Evolutionary conservation across 2,888 invertebrate genomes (phyloP).

Genomic region (Sinohyriopsis cumingii): DNA sequence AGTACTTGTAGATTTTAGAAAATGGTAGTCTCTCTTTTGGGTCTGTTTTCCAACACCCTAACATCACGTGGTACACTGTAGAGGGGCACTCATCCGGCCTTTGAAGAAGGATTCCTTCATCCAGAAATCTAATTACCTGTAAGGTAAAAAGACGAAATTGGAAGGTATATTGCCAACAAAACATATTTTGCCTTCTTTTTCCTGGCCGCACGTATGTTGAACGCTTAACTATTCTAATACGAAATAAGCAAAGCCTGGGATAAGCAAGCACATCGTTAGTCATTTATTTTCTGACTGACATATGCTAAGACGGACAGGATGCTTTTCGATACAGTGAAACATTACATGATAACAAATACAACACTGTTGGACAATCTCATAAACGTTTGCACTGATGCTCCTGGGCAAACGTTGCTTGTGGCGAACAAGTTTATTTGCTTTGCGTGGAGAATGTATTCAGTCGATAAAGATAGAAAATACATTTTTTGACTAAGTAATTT

Average conservation of each 20-base stretch:
- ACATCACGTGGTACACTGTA: constrained; percentile 70
- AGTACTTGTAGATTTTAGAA: constrained; percentile 60
- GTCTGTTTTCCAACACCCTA: constrained; percentile 77
- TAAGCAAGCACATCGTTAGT: too few relatives aligned
- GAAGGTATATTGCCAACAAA: background rate
- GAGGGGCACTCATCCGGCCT: constrained; percentile 79
- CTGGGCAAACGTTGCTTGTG: too few relatives aligned
- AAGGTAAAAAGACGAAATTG: constrained; percentile 1
- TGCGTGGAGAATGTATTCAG: too few relatives aligned
- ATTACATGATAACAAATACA: too few relatives aligned
- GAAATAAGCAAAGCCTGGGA: background rate
- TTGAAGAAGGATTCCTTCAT: constrained; percentile 85
- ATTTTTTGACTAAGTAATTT: too few relatives aligned
- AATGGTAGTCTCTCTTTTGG: constrained; percentile 85
- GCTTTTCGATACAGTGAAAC: too few relatives aligned
- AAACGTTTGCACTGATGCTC: too few relatives aligned
- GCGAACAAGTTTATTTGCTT: too few relatives aligned
- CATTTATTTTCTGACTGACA: too few relatives aligned
- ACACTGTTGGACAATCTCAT: too few relatives aligned
- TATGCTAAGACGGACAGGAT: too few relatives aligned
- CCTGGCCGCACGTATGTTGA: background rate
- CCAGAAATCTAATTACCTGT: constrained; percentile 76
- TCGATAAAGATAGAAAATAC: too few relatives aligned
- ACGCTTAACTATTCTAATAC: background rate
- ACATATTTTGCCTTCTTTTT: background rate